Evolutionary conservation across 2,113 vertebrate species (phyloP).

Genomic region (Cervus canadensis): DNA sequence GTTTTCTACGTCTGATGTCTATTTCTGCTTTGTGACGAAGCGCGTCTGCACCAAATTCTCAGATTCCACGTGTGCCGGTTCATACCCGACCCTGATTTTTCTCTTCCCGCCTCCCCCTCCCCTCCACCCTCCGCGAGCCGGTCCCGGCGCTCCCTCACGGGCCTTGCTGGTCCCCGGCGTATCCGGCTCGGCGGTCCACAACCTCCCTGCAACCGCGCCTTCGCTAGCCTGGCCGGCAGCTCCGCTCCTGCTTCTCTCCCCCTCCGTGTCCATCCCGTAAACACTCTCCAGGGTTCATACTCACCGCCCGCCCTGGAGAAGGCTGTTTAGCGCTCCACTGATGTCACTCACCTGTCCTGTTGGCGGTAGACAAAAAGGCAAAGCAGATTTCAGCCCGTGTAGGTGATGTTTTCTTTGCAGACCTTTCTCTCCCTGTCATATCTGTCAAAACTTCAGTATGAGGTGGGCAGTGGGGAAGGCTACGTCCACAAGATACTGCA

Average conservation of each 20-base stretch:
- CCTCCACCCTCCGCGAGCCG: background rate
- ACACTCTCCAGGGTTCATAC: background rate
- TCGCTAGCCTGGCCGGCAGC: background rate
- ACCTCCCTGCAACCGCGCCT: background rate
- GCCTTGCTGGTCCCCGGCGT: background rate
- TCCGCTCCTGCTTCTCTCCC: background rate
- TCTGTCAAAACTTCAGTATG: background rate
- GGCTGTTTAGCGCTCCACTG: rapidly evolving
- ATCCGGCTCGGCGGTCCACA: background rate
- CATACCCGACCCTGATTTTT: no score
- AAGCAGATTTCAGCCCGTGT: background rate
- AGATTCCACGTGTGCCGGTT: no score
- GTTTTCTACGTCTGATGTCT: no score
- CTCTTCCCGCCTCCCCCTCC: background rate
- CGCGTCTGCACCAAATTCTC: no score
- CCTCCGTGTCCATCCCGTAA: background rate
- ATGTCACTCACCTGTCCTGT: background rate
- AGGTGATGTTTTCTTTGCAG: background rate
- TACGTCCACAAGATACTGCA: background rate
- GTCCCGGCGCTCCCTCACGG: rapidly evolving
- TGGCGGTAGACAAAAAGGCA: background rate
- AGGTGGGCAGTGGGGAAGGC: background rate
- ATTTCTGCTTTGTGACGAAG: no score
- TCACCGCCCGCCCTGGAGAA: no score
- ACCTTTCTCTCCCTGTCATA: background rate